A percentile compares a stretch with the other conserved stretches of the same genome.
Evolutionary conservation across 2,888 invertebrate species (phyloP).

Genomic region (Volucella zonaria): DNA sequence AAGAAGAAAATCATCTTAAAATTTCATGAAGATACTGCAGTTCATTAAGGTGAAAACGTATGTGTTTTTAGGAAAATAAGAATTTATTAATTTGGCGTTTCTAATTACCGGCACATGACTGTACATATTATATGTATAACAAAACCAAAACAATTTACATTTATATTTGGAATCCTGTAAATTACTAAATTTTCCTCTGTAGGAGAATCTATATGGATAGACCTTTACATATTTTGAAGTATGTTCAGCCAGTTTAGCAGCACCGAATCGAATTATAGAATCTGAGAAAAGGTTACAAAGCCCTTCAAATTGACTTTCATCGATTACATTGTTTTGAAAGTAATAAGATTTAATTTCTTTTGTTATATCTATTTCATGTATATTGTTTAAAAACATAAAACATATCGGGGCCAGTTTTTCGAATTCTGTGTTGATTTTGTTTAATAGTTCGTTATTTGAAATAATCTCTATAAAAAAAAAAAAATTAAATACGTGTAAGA

Average conservation of each 20-base stretch:
- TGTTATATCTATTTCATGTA: slow-evolving; percentile 39
- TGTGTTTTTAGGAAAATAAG: too few species aligned
- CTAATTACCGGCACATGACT: too few species aligned
- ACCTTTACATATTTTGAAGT: slow-evolving; percentile 82
- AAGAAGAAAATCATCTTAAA: too few species aligned
- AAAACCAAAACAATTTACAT: slow-evolving; percentile 34
- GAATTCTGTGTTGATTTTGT: slow-evolving; percentile 83
- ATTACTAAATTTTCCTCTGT: slow-evolving; percentile 82
- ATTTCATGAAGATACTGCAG: too few species aligned
- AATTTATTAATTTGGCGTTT: too few species aligned
- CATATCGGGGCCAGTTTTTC: slow-evolving; percentile 83
- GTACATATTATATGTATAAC: too few species aligned
- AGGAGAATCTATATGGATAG: slow-evolving; percentile 83
- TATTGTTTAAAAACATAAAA: slow-evolving; percentile 82
- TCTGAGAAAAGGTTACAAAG: slow-evolving; percentile 83
- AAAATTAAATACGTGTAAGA: neutral
- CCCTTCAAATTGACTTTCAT: slow-evolving; percentile 48
- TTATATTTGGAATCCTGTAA: slow-evolving; percentile 75
- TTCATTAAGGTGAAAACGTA: too few species aligned
- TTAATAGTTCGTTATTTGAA: slow-evolving; percentile 80
- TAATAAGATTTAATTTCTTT: slow-evolving; percentile 63
- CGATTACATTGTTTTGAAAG: slow-evolving; percentile 44
- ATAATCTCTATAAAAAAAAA: slow-evolving; percentile 76
- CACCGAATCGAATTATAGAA: slow-evolving; percentile 83
- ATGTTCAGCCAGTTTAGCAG: slow-evolving; percentile 83